Percentiles rank a stretch among this genome's conserved stretches.
Evolutionary conservation across 2,888 invertebrate genomes (phyloP).

Genomic region (Chrysolina americana): DNA sequence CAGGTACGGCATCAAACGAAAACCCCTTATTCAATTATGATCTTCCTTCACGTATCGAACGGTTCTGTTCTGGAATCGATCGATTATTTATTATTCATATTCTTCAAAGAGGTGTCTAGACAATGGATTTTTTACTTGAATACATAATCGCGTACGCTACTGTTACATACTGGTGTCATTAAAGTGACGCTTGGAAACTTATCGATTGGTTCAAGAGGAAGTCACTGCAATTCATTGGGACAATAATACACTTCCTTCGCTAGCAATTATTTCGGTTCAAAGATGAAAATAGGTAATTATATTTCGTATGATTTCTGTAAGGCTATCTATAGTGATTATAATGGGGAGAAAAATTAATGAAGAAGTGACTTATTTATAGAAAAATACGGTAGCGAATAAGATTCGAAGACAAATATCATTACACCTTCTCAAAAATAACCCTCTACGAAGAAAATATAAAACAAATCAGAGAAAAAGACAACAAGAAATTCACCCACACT

Average conservation of each 20-base stretch:
- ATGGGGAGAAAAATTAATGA: background rate
- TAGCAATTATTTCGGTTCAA: slow-evolving; percentile 24
- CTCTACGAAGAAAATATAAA: too few species aligned
- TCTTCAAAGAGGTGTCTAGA: slow-evolving; percentile 11
- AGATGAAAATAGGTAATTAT: slow-evolving; percentile 17
- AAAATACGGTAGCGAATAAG: background rate
- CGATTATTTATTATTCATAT: slow-evolving; percentile 13
- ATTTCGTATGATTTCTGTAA: background rate
- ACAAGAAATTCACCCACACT: too few species aligned
- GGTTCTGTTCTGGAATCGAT: slow-evolving; percentile 9
- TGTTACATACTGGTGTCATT: slow-evolving; percentile 19
- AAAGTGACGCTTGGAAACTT: slow-evolving; percentile 52
- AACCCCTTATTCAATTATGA: background rate
- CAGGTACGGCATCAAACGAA: background rate
- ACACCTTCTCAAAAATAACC: too few species aligned
- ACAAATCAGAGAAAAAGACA: too few species aligned
- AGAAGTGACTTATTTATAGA: background rate
- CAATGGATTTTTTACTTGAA: slow-evolving; percentile 11
- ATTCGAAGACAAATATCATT: too few species aligned
- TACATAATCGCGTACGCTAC: slow-evolving; percentile 17
- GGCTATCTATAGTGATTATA: background rate
- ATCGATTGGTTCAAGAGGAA: slow-evolving; percentile 55
- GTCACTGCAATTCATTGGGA: slow-evolving; percentile 55
- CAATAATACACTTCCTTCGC: slow-evolving; percentile 52
- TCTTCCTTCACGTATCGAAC: background rate